Evolutionary conservation across 2,888 invertebrate genomes (phyloP).

Genomic region (Smittia sp.): DNA sequence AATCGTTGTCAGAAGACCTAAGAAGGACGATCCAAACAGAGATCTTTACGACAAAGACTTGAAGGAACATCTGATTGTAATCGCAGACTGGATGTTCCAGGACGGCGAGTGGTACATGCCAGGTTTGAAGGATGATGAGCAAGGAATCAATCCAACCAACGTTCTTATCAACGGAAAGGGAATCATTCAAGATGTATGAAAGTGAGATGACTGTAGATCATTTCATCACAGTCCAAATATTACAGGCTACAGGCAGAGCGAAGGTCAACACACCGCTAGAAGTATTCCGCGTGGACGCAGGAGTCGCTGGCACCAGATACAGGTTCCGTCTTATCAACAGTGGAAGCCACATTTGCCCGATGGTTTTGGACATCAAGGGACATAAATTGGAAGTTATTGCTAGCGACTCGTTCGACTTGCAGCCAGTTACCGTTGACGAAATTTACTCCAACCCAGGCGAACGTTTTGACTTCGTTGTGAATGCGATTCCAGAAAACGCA

Average conservation of each 20-base stretch:
- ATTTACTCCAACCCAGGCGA: slow-evolving; percentile 53
- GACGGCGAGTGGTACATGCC: slow-evolving; percentile 56
- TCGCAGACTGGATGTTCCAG: slow-evolving; percentile 75
- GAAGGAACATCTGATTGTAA: slow-evolving; percentile 65
- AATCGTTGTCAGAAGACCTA: slow-evolving; percentile 67
- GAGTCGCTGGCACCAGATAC: slow-evolving; percentile 46
- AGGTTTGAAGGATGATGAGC: slow-evolving; percentile 45
- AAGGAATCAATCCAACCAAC: slow-evolving; percentile 46
- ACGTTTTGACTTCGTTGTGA: slow-evolving; percentile 55
- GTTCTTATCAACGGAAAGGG: slow-evolving; percentile 49
- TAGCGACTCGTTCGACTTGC: slow-evolving; percentile 48
- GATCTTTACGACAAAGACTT: slow-evolving; percentile 71
- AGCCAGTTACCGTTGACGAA: slow-evolving; percentile 46
- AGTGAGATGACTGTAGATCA: too few species aligned
- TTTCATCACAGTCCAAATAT: too few species aligned
- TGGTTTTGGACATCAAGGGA: slow-evolving; percentile 48
- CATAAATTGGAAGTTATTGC: slow-evolving; percentile 50
- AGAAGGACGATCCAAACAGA: slow-evolving; percentile 59
- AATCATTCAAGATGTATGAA: slow-evolving; percentile 43
- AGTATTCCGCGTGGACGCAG: slow-evolving; percentile 47
- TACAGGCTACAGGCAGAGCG: background rate
- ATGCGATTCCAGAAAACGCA: slow-evolving; percentile 48
- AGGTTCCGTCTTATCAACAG: slow-evolving; percentile 51
- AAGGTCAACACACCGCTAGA: slow-evolving; percentile 45
- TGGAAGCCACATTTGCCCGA: slow-evolving; percentile 49